Percentiles rank a stretch among this genome's conserved stretches.
Conservation (phyloP, 2,797 vertebrate genomes). For the Danio kyathit region DNA sequence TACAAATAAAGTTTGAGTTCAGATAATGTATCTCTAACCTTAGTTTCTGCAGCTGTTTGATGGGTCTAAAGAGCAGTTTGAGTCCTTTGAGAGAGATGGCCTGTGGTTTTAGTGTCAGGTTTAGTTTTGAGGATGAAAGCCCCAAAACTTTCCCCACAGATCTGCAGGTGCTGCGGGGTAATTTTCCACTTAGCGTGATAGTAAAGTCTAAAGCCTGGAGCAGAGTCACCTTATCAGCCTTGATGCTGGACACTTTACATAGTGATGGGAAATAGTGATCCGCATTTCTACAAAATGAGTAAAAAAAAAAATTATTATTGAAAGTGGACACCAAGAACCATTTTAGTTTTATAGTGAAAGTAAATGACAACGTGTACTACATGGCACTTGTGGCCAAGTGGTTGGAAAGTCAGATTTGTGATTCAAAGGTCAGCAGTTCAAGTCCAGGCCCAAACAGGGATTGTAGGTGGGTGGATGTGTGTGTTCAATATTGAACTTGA, state of each 20-base stretch:
- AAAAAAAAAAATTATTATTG: no score
- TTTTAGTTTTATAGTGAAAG: no score
- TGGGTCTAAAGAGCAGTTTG: constrained; percentile 54
- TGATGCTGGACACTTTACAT: constrained; percentile 51
- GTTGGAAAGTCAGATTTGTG: no score
- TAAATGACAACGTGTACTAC: no score
- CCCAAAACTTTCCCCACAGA: constrained; percentile 58
- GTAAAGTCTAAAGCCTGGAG: constrained; percentile 54
- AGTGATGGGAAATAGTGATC: constrained; percentile 48
- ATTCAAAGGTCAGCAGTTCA: no score
- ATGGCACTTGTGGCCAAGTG: no score
- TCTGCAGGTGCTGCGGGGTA: constrained; percentile 55
- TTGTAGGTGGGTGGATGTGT: no score
- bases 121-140: constrained; percentile 49
- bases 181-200: constrained; percentile 50
- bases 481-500: no score
- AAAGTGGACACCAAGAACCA: no score
- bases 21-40: constrained; percentile 33
- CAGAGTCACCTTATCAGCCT: constrained; percentile 51
- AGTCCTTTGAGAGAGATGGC: constrained; percentile 57
- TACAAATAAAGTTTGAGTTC: not conserved
- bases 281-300: constrained; percentile 49
- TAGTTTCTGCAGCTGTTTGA: constrained; percentile 58
- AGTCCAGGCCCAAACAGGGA: no score
- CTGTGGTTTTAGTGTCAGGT: constrained; percentile 59